These are phyloP conservation scores for Molossus alvarezi DNA, from an alignment of 2,797 vertebrate species.

Conservation along the genomic window DNA sequence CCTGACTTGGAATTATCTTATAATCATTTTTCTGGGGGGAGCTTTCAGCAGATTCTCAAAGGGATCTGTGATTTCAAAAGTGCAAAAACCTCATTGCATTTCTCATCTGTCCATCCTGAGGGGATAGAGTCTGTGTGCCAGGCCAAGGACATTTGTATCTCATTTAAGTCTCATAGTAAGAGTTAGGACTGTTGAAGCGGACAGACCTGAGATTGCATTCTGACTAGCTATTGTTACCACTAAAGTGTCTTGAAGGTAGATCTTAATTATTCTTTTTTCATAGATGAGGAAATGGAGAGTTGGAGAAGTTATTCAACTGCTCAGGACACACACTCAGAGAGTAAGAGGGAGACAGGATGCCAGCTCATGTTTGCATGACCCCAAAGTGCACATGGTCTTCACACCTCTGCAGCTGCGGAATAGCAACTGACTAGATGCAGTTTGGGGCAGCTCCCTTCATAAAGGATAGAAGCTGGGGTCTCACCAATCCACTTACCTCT, in stretches of 20 bases:
- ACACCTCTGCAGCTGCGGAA: background rate
- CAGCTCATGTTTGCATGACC: background rate
- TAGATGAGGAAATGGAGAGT: slow-evolving; percentile 3
- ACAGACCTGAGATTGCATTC: background rate
- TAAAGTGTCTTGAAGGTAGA: slow-evolving; percentile 17
- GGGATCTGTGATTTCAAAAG: slow-evolving; percentile 26
- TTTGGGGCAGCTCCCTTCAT: background rate
- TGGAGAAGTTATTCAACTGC: background rate
- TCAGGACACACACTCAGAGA: slow-evolving; percentile 9
- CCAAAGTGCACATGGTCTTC: background rate
- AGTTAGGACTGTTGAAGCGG: slow-evolving; percentile 5
- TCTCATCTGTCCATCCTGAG: slow-evolving; percentile 20
- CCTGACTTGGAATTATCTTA: background rate
- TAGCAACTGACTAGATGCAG: background rate
- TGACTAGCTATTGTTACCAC: slow-evolving; percentile 7
- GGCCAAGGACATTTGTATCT: slow-evolving; percentile 16
- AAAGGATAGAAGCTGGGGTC: slow-evolving; percentile 24
- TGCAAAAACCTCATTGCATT: background rate
- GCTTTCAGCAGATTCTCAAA: slow-evolving; percentile 37
- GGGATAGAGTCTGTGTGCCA: background rate
- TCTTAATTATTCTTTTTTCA: slow-evolving; percentile 19
- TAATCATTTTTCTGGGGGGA: slow-evolving; percentile 29
- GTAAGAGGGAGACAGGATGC: background rate
- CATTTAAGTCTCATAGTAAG: background rate
- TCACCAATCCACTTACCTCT: background rate